phyloP scores from a whole-genome alignment of 2,797 vertebrate genomes.

The Meda fulgida region DNA sequence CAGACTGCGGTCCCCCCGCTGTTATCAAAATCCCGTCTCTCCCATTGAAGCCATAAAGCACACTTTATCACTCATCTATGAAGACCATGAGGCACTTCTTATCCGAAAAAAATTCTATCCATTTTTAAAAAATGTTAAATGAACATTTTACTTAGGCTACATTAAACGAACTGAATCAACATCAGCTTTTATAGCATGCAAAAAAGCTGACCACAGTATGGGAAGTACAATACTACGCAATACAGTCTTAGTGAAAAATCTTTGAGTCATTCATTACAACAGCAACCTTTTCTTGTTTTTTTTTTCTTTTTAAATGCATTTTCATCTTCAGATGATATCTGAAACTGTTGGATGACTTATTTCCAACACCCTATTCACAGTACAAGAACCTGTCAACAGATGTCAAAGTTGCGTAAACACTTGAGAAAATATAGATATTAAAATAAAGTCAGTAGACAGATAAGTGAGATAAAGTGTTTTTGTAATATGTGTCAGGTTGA shows the following conservation, averaged over 20 bases:
- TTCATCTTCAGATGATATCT: not conserved
- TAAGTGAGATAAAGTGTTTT: slow-evolving; percentile 32
- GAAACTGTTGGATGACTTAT: slow-evolving; percentile 14
- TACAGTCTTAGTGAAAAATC: not conserved
- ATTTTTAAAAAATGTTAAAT: not conserved
- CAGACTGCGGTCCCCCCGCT: slow-evolving; percentile 38
- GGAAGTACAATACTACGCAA: not conserved
- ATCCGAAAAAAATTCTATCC: not conserved
- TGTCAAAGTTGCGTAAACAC: slow-evolving; percentile 13
- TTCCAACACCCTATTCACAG: slow-evolving; percentile 16
- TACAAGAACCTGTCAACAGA: slow-evolving; percentile 7
- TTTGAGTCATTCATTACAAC: slow-evolving; percentile 4
- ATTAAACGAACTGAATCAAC: not conserved
- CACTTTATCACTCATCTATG: slow-evolving; percentile 52
- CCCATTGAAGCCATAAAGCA: slow-evolving; percentile 52
- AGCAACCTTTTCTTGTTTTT: not conserved
- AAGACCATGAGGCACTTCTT: slow-evolving; percentile 4
- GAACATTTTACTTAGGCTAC: no score
- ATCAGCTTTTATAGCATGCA: not conserved
- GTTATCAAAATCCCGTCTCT: slow-evolving; percentile 58
- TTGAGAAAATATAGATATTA: slow-evolving; percentile 26
- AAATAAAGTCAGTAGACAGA: slow-evolving; percentile 31
- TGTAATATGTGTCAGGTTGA: slow-evolving; percentile 21
- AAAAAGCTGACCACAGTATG: not conserved
- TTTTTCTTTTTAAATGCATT: not conserved